Percentiles rank a stretch among this genome's conserved stretches.
Evolutionary conservation across 2,888 invertebrate genomes (phyloP).

Genomic region (Deilephila porcellus): DNA sequence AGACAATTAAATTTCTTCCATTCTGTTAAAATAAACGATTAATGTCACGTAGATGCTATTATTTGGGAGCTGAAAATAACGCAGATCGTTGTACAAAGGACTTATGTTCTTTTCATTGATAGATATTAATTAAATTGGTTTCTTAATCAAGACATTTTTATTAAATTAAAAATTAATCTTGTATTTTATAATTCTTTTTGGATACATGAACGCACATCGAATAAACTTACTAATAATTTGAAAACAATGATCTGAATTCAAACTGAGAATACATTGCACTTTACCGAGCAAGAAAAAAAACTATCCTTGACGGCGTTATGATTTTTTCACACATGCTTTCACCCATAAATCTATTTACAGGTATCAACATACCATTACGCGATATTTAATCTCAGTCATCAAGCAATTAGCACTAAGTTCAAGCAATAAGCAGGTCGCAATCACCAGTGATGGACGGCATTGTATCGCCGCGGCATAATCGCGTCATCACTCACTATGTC

Average conservation of each 20-base stretch:
- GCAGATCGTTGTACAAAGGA: neutral
- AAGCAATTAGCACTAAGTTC: slow-evolving; percentile 24
- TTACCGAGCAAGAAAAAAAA: too few species aligned
- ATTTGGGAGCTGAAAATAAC: neutral
- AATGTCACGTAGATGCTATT: slow-evolving; percentile 16
- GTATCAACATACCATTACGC: neutral
- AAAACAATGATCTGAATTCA: too few species aligned
- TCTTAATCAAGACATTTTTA: neutral
- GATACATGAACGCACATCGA: too few species aligned
- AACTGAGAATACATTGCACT: too few species aligned
- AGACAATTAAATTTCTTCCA: neutral
- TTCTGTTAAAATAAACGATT: neutral
- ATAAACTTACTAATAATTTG: too few species aligned
- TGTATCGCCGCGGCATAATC: slow-evolving; percentile 42
- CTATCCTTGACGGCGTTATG: too few species aligned
- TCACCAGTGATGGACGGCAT: slow-evolving; percentile 36
- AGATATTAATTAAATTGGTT: neutral
- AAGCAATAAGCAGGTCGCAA: slow-evolving; percentile 31
- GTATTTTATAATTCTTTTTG: too few species aligned
- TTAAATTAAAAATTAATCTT: neutral
- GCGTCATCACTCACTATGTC: slow-evolving; percentile 50
- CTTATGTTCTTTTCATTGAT: neutral
- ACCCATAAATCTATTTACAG: neutral
- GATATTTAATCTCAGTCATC: slow-evolving; percentile 15
- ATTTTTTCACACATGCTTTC: too few species aligned